phyloP scores from a whole-genome alignment of 2,797 vertebrate species.

The Hyperoplus lanceolatus region DNA sequence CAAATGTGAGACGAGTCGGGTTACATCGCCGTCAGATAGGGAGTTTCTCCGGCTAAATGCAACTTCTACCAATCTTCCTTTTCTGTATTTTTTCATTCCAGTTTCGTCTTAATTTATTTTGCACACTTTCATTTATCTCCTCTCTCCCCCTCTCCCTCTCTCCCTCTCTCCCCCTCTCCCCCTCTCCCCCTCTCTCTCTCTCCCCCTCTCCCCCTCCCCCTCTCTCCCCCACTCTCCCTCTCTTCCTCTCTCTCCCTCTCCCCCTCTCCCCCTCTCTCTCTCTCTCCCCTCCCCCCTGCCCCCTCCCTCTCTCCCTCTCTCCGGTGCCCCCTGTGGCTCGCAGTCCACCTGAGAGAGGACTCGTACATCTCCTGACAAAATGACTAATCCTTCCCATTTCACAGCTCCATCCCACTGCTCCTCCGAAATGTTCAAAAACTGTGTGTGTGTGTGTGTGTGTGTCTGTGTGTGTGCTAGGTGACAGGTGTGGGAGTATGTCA shows the following conservation, averaged over 20 bases:
- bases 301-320: slow-evolving; percentile 17
- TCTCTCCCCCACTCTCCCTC: no score
- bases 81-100: slow-evolving; percentile 16
- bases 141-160: slow-evolving; percentile 19
- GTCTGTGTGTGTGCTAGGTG: slow-evolving; percentile 66
- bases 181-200: slow-evolving; percentile 46
- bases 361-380: slow-evolving; percentile 84
- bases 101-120: slow-evolving; percentile 70
- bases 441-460: slow-evolving; percentile 47
- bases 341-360: slow-evolving; percentile 78
- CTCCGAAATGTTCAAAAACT: slow-evolving; percentile 49
- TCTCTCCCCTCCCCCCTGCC: background rate
- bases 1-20: slow-evolving; percentile 41
- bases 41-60: slow-evolving; percentile 45
- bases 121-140: slow-evolving; percentile 35
- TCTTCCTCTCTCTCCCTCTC: slow-evolving; percentile 23
- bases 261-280: slow-evolving; percentile 41
- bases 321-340: slow-evolving; percentile 70
- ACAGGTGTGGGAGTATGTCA: slow-evolving; percentile 74
- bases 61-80: slow-evolving; percentile 21
- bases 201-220: slow-evolving; percentile 18
- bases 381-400: slow-evolving; percentile 86
- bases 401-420: slow-evolving; percentile 79
- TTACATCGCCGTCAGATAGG: slow-evolving; percentile 24
- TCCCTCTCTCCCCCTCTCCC: slow-evolving; percentile 40